Evolutionary conservation across 2,113 vertebrate genomes (phyloP), one percentile per base, ranked within the genome.

Genomic region (Eulacestoma nigropectus): DNA sequence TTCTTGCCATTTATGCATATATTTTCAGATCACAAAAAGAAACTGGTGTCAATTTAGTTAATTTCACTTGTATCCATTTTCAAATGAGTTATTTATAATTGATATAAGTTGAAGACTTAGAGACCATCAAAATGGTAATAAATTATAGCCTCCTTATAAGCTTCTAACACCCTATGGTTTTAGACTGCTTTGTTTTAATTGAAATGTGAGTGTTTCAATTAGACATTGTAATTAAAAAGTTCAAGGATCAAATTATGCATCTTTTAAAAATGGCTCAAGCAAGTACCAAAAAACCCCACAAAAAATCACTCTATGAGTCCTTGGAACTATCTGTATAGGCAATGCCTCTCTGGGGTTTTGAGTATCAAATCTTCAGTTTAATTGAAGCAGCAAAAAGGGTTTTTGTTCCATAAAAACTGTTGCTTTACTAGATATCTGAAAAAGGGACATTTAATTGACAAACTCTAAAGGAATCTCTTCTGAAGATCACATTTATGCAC

Each of bases 181-280:
- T 83, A 87, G 81, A 60, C 57, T 86, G 57, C 56, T 95, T 96
- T 97, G 94, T 94, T 97, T 97, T 96, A 97, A 96, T 87, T 97
- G 93, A 95, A 96, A 90, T 46, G 37, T 62, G 88, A 95, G 74
- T 65, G 79, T 89, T 96, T 96, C 92, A 97, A 95, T 95, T 94
- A 94, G 59, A 80, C 21, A 35, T 93, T 97, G 89, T 92, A 96
- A 96, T 97, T 95, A 92, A 96, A 96, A 97, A 96, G 89, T 97
- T 97, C 90, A 76, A 89, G 56, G 82, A 95, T 93, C 80, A 89
- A 96, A 96, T 94, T 90, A 87, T 79, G 33, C 62, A 63, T 89
- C 35, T 93, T 91, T 95, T 62, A 44, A 67, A 96, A 96, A 90
- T 75, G 80, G 33, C 37, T 81, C 57, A 72, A 73, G 42, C 60